Evolutionary conservation across 2,888 invertebrate species (phyloP), one percentile per base, ranked within the genome.

Genomic region (Epistrophe eligans): DNA sequence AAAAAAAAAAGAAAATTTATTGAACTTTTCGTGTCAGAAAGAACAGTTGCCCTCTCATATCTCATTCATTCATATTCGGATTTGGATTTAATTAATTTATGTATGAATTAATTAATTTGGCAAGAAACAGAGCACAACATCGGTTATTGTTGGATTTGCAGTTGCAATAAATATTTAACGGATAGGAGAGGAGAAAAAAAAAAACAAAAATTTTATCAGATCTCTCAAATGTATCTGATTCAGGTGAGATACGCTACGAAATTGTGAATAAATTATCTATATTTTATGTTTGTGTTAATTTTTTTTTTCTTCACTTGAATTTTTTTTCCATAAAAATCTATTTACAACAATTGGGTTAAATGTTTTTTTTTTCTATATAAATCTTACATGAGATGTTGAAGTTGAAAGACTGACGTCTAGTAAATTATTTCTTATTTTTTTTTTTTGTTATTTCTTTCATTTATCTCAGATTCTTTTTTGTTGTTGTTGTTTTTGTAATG

Each of bases 221-320:
- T 57, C 32, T 64, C 70, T 71, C 67, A 83, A 83, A 87, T 87
- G 87, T 87, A 87, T 87, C 83, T 87, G 74, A 87, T 87, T 83
- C 87, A 87, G 87, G 87, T 87, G 79, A 87, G 87, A 71, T 84
- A 76, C 64, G 40, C 40, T 62, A 55, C 28, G 28, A 66, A 76
- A 71, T 32, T 74, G 87, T 74, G 87, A 83, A 83, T 83, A 83
- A 79, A 79, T 85, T 85, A n/a, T n/a, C n/a, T n/a, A 24, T 24
- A 80, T 52, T 38, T 35, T 52, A 28, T 40, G 13, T 64, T 45
- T 45, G 15, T 35, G 4, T 45, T 60, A 48, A 13, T 15, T 40
- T 38, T 8, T 57, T n/a, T 58, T 64, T 52, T 17, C 24, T 48
- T 17, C 19, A 4, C 40, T 40, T 40, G 40, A 58, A 58, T 32